phyloP scores from a whole-genome alignment of 1,140 invertebrate species.

The Eumaeus atala region DNA sequence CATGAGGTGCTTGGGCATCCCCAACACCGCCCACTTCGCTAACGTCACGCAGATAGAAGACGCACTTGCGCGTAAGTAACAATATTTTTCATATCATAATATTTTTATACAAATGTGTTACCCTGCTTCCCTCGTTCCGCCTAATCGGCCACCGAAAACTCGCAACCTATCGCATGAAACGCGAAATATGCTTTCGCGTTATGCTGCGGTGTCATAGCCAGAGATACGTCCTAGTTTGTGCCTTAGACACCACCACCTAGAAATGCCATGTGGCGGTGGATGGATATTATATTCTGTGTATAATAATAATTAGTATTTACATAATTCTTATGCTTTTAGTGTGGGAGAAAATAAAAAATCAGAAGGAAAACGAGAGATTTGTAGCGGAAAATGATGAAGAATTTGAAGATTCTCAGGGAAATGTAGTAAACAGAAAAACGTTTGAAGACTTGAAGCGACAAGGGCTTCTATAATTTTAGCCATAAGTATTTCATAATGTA shows the following conservation, averaged over 20 bases:
- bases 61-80: conserved; percentile 88
- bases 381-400: conserved; percentile 98
- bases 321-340: conserved; percentile 72
- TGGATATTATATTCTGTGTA: not conserved
- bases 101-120: too few relatives aligned
- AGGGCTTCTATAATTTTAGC: conserved; percentile 86
- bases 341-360: conserved; percentile 97
- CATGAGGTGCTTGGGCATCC: conserved; percentile 98
- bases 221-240: too few relatives aligned
- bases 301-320: not conserved
- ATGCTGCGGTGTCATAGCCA: too few relatives aligned
- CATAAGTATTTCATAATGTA: conserved; percentile 13
- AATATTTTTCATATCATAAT: too few relatives aligned
- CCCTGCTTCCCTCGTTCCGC: too few relatives aligned
- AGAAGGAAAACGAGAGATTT: conserved; percentile 97
- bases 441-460: conserved; percentile 99
- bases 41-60: conserved; percentile 99
- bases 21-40: conserved; percentile 99
- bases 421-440: conserved; percentile 98
- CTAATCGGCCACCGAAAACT: too few relatives aligned
- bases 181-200: too few relatives aligned
- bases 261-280: not conserved
- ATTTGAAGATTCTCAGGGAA: conserved; percentile 98
- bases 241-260: too few relatives aligned
- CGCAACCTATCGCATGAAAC: too few relatives aligned